Evolutionary conservation across 2,113 vertebrate species (phyloP), one percentile per base, ranked within the genome.

Genomic region (Strix uralensis): DNA sequence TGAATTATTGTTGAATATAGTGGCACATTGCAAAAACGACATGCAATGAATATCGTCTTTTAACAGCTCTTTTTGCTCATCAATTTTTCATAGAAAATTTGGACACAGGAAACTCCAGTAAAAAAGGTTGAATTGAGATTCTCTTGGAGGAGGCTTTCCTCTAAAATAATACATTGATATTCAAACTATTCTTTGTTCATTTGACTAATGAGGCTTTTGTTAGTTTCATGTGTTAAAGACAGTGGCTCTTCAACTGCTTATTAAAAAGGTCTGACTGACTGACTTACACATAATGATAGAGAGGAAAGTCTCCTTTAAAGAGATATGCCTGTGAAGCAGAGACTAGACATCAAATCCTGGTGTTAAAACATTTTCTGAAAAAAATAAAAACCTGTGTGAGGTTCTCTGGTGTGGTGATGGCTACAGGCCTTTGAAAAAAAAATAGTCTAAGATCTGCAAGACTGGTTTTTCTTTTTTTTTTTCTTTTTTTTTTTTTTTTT

Each of bases 191-290:
- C 96, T 97, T 97, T 95, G 52, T 95, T 97, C 86, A 92, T 81
- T 89, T 96, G 83, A 93, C 82, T 96, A 97, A 93, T 87, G 90
- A 96, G 87, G 59, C 85, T 97, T 97, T 95, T 96, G 89, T 97
- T 97, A 92, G 92, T 97, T 98, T 97, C 86, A 70, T 96, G 79
- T 81, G 70, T 65, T 96, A 94, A 98, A 96, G 71, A 94, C 55
- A 92, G 74, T 96, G 70, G 77, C 80, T 95, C 81, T 97, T 97
- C 81, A 96, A 92, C 71, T 82, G 78, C 94, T 95, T 96, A 94
- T 96, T 97, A 95, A 95, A 96, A 97, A 95, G 95, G 91, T 94
- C 86, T 93, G 82, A 77, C 91, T 92, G 88, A 95, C 84, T 91
- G 95, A 94, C 74, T 92, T 65, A 83, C 74, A 61, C 88, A 57